phyloP scores from a whole-genome alignment of 2,888 invertebrate genomes.

The Acholoe squamosa region DNA sequence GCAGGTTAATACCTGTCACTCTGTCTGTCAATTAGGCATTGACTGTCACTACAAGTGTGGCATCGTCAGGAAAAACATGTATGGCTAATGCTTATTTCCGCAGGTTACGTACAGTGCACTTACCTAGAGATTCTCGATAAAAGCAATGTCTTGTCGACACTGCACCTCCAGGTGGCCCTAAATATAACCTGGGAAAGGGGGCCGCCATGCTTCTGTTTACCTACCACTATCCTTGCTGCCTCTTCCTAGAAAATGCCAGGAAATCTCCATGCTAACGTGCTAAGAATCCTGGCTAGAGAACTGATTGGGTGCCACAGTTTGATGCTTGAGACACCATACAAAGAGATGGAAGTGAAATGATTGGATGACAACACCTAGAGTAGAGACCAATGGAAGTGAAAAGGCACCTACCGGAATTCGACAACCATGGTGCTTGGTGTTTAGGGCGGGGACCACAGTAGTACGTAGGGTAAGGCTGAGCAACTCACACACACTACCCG shows the following conservation, averaged over 20 bases:
- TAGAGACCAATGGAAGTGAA: background rate
- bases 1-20: background rate
- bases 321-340: background rate
- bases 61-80: background rate
- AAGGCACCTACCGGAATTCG: background rate
- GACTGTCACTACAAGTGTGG: background rate
- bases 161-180: background rate
- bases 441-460: background rate
- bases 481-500: background rate
- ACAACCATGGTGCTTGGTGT: conserved; percentile 28
- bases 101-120: too few relatives aligned
- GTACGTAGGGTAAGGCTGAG: background rate
- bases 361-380: background rate
- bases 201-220: conserved; percentile 35
- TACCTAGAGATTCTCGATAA: too few relatives aligned
- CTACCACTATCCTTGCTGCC: background rate
- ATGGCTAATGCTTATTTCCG: too few relatives aligned
- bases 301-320: background rate
- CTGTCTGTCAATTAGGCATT: background rate
- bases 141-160: background rate
- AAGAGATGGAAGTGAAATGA: background rate
- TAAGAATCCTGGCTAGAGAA: background rate
- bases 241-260: conserved; percentile 16
- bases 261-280: conserved; percentile 28
- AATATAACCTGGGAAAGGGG: background rate